These are phyloP conservation scores for Cardinalis cardinalis DNA, from an alignment of 2,113 vertebrate genomes.

Conservation along the genomic window DNA sequence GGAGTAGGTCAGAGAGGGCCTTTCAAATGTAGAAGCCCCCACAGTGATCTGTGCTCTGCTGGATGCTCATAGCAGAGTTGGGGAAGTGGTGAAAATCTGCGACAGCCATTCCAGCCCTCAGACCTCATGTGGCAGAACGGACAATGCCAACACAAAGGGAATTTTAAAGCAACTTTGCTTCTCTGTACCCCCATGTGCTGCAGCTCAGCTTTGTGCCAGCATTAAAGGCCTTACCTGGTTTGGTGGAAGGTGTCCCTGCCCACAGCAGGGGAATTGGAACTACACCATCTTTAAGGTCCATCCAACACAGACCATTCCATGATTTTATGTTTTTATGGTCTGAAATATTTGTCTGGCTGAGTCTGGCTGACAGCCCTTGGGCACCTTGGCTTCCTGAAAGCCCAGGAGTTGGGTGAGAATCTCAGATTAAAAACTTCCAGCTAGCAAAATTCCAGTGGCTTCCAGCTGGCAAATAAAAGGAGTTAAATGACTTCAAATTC, in stretches of 20 bases:
- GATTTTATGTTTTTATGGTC: not conserved
- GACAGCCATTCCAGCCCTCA: not conserved
- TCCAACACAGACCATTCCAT: not conserved
- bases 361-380: not conserved
- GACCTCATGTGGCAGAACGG: not conserved
- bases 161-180: not conserved
- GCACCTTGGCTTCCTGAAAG: not conserved
- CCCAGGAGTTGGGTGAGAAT: not conserved
- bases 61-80: not conserved
- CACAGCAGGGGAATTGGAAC: not conserved
- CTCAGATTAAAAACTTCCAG: not conserved
- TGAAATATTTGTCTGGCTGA: not conserved
- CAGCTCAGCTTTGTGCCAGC: not conserved
- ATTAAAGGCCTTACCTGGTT: not conserved
- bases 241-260: not conserved
- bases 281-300: not conserved
- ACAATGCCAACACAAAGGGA: not conserved
- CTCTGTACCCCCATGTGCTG: not conserved
- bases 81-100: not conserved
- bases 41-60: not conserved
- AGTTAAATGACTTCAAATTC: not conserved
- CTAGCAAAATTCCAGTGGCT: not conserved
- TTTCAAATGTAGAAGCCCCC: not conserved
- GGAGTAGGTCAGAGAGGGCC: not conserved
- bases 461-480: not conserved